Base-by-base conservation (phyloP, 1,140 invertebrate species). In the Macrotrachela quadricornifera region DNA sequence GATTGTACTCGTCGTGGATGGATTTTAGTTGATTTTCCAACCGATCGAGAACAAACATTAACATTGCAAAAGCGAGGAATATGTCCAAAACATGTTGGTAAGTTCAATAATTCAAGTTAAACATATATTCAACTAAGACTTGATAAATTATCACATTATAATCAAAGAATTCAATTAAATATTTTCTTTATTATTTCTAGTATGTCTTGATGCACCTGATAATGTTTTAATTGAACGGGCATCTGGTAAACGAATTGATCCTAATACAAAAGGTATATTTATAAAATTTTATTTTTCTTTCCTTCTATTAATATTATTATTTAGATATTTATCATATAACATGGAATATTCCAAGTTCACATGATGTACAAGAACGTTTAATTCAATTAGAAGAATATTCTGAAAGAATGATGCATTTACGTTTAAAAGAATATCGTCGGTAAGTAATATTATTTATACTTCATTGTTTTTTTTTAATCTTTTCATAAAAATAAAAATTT, bases 321-420 rank as follows among this genome's bases (percentile, higher is more conserved):
- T 30, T 52, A 70, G 68, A 70, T 43, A 62, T 71, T 18, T 71
- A 64, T 55, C 69, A 71, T 57, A 65, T 60, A 43, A 69, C 65
- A 9, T 71, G 70, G 61, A 65, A 71, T 56, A 64, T 60, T 60
- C 67, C 69, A 9, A 51, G 50, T 12, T 62, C 61, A 46, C 17
- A 50, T 0, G 63, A 65, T 14, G 56, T 70, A 15, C 60, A 63
- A 56, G 55, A 50, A 15, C 59, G 67, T 6, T 55, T 70, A 49
- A 60, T 63, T 40, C 60, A 63, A 48, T 60, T 57, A 2, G 43
- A 58, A 6, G 64, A 64, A 11, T 61, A 62, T 50, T 61, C 54
- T 40, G 65, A 69, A 57, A 59, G 62, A 42, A 62, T 62, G 18
- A 63, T 71, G 56, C 59, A 65, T 6, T 50, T 62, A 36, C 61